A percentile compares a stretch with the other conserved stretches of the same genome.
phyloP scores from a whole-genome alignment of 2,113 vertebrate species.

The Regulus satrapa region DNA sequence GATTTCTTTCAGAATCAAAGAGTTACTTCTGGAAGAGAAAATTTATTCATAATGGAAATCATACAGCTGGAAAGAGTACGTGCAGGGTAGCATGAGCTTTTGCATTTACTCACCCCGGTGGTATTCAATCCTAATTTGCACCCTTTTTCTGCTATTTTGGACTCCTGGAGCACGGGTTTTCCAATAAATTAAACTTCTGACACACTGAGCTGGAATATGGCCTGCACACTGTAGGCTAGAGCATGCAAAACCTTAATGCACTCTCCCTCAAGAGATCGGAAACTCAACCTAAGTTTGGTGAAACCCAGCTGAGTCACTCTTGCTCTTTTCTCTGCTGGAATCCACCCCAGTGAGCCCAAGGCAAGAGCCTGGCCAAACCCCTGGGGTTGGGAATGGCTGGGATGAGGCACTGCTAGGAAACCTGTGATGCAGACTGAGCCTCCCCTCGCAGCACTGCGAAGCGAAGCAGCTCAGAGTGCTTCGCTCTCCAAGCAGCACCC shows the following conservation, averaged over 20 bases:
- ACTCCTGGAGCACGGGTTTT: not conserved
- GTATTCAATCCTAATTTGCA: not conserved
- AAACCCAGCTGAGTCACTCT: not conserved
- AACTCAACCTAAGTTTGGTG: not conserved
- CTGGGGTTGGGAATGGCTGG: not conserved
- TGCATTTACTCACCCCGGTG: not conserved
- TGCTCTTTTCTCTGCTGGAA: not conserved
- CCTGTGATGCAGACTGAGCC: fast-evolving
- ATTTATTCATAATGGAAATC: slow-evolving; percentile 14
- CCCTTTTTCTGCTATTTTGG: not conserved
- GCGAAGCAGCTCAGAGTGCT: fast-evolving
- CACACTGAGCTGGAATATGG: not conserved
- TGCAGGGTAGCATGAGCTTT: slow-evolving; percentile 36
- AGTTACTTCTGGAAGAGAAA: slow-evolving; percentile 15
- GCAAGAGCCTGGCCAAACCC: not conserved
- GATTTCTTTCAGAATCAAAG: slow-evolving; percentile 52
- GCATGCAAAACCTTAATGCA: fast-evolving
- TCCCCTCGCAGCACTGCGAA: not conserved
- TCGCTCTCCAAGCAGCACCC: not conserved
- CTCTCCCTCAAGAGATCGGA: not conserved
- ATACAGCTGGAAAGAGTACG: slow-evolving; percentile 46
- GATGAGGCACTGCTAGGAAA: not conserved
- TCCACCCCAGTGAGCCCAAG: fast-evolving
- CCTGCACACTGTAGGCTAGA: not conserved
- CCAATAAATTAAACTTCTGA: not conserved